These are phyloP conservation scores for Malacoctenus gilli DNA, from an alignment of 2,797 vertebrate species.

Conservation along the genomic window DNA sequence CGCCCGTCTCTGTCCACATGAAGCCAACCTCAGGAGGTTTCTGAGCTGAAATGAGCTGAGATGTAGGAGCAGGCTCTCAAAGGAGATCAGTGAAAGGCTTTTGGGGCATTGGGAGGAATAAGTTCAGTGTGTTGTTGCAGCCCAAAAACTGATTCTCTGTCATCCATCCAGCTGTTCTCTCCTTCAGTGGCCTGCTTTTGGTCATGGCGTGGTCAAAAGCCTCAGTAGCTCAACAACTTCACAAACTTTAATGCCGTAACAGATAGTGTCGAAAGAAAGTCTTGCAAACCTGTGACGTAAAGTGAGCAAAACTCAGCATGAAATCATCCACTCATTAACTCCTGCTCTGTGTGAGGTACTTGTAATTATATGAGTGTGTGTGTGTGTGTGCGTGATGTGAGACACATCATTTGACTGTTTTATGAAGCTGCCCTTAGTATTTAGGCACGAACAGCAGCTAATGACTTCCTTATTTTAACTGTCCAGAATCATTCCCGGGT, in stretches of 20 bases:
- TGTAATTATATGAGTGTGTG: conserved; percentile 56
- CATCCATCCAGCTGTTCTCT: no score
- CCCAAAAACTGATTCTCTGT: no score
- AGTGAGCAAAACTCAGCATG: conserved; percentile 22
- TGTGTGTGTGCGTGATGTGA: conserved; percentile 31
- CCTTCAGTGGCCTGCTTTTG: no score
- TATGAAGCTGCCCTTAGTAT: conserved; percentile 59
- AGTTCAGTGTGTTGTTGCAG: no score
- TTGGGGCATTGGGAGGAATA: no score
- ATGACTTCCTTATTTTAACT: conserved; percentile 77
- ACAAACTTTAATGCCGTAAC: no score
- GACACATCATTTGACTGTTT: conserved; percentile 63
- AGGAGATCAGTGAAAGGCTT: no score
- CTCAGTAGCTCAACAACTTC: no score
- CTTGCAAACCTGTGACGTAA: conserved; percentile 28
- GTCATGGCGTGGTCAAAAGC: no score
- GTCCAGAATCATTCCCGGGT: conserved; percentile 49
- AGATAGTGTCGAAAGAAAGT: background rate
- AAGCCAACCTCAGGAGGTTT: conserved; percentile 23
- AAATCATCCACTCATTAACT: conserved; percentile 55
- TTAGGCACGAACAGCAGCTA: conserved; percentile 64
- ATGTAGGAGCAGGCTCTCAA: background rate
- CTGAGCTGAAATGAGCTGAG: conserved; percentile 18
- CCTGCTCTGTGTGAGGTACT: conserved; percentile 60
- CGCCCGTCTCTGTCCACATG: conserved; percentile 8